Conservation (phyloP, 1,140 invertebrate species). For the Cataglyphis hispanica region DNA sequence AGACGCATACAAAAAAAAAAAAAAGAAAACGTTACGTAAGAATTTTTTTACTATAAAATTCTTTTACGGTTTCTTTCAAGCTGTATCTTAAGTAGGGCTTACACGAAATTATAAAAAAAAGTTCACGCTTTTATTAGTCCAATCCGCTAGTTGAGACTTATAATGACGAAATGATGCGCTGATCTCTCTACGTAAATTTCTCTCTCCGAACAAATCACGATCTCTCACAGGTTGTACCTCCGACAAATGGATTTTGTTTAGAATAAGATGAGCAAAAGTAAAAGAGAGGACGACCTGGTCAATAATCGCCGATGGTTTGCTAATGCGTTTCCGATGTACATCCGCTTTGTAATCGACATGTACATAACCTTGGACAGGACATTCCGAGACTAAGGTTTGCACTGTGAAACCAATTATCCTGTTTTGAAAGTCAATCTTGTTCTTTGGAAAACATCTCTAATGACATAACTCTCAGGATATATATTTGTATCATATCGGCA, state of each 20-base stretch:
- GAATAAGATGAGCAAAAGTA: neutral
- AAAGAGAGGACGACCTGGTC: neutral
- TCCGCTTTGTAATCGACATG: constrained; percentile 72
- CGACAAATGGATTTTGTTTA: neutral
- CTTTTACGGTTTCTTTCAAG: neutral
- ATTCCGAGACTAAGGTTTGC: constrained; percentile 51
- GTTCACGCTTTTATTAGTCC: neutral
- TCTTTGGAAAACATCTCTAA: constrained; percentile 34
- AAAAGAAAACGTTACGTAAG: neutral
- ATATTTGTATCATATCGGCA: constrained; percentile 1
- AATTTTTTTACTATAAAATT: neutral
- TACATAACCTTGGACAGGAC: constrained; percentile 20
- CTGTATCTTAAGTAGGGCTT: neutral
- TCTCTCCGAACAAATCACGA: neutral
- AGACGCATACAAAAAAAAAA: neutral
- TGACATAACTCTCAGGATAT: neutral
- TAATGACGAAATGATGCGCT: neutral
- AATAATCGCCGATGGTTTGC: constrained; percentile 41
- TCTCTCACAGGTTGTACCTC: neutral
- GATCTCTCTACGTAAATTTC: neutral
- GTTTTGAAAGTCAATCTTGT: constrained; percentile 34
- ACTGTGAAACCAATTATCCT: constrained; percentile 27
- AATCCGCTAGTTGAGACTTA: neutral
- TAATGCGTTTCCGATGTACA: constrained; percentile 80
- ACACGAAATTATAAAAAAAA: neutral